Evolutionary conservation across 2,888 invertebrate species (phyloP).

Genomic region (Tryphoninae sp.): DNA sequence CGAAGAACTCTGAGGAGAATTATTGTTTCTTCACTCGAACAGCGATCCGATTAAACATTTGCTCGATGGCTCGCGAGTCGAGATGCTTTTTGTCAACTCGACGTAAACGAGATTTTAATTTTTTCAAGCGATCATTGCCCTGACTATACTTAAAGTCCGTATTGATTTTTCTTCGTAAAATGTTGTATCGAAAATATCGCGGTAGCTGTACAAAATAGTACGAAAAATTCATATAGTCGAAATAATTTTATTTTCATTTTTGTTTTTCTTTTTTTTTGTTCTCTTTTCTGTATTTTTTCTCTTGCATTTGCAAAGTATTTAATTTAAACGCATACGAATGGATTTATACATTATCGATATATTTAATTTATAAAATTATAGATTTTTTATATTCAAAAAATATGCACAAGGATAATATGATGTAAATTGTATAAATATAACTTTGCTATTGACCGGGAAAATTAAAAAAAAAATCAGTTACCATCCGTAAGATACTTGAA

Average conservation of each 20-base stretch:
- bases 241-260: slow-evolving; percentile 22
- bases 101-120: slow-evolving; percentile 1
- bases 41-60: slow-evolving; percentile 7
- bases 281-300: slow-evolving; percentile 19
- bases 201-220: slow-evolving; percentile 27
- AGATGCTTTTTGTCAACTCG: neutral
- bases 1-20: slow-evolving; percentile 73
- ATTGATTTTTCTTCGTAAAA: neutral
- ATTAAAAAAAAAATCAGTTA: neutral
- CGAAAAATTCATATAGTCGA: slow-evolving; percentile 29
- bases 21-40: slow-evolving; percentile 11
- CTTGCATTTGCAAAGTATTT: slow-evolving; percentile 31
- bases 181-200: slow-evolving; percentile 27
- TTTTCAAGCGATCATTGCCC: slow-evolving; percentile 1
- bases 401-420: slow-evolving; percentile 48
- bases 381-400: slow-evolving; percentile 40
- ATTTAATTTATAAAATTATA: slow-evolving; percentile 39
- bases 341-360: slow-evolving; percentile 33
- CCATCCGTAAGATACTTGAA: slow-evolving; percentile 11
- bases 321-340: slow-evolving; percentile 30
- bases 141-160: slow-evolving; percentile 8
- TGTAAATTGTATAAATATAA: slow-evolving; percentile 57
- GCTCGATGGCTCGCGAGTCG: slow-evolving; percentile 7
- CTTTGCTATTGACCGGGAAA: slow-evolving; percentile 28
- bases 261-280: slow-evolving; percentile 11